These are phyloP conservation scores for Synanthedon myopaeformis DNA, from an alignment of 2,888 invertebrate species.

Conservation along the genomic window DNA sequence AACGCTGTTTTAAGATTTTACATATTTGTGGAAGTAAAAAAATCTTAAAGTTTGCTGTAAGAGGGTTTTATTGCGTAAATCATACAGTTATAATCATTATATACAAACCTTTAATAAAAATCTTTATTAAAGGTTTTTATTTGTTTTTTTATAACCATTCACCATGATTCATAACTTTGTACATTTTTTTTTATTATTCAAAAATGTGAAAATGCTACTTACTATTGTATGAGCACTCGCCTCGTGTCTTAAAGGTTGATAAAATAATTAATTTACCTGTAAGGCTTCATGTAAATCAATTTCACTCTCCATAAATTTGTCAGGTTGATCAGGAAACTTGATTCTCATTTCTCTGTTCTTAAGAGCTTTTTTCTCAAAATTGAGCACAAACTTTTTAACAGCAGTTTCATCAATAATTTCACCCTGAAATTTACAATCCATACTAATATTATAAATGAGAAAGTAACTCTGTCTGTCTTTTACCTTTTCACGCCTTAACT, in stretches of 20 bases:
- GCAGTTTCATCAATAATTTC: conserved; percentile 89
- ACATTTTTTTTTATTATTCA: too few species aligned
- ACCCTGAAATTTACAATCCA: conserved; percentile 53
- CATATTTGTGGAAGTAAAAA: too few species aligned
- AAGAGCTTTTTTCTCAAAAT: conserved; percentile 94
- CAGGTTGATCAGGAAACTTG: conserved; percentile 96
- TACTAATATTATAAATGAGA: background rate
- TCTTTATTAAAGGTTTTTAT: too few species aligned
- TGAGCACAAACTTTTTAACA: conserved; percentile 87
- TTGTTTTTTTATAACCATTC: too few species aligned
- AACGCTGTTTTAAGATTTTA: too few species aligned
- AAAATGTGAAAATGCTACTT: background rate
- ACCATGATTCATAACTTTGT: too few species aligned
- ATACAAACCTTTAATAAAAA: too few species aligned
- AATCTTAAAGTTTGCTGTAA: too few species aligned
- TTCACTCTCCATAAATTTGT: conserved; percentile 99
- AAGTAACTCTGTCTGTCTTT: too few species aligned
- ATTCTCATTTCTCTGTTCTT: conserved; percentile 98
- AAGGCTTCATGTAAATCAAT: conserved; percentile 90
- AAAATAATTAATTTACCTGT: conserved; percentile 64
- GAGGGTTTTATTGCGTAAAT: too few species aligned
- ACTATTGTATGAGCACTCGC: background rate
- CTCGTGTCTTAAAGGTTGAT: background rate
- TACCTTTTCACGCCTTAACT: too few species aligned
- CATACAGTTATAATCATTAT: too few species aligned